Percentiles rank a stretch among this genome's conserved stretches.
phyloP scores from a whole-genome alignment of 92 coral and sea anemone genomes.

The Metridium senile region DNA sequence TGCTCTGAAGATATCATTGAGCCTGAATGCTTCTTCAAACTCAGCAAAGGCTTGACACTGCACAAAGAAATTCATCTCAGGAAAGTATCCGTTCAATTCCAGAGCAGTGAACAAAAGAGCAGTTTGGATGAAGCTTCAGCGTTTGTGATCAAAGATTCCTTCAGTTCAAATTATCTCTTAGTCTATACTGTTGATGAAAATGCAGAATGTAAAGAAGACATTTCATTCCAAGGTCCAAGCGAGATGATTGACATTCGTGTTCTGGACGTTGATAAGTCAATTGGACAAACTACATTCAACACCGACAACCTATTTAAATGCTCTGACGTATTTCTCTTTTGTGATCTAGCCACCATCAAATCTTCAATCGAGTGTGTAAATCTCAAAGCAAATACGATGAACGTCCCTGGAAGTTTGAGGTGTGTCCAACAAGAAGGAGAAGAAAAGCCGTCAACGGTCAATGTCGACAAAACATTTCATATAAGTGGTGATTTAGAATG shows the following conservation, averaged over 20 bases:
- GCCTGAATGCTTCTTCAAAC: constrained; percentile 43
- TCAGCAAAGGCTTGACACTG: constrained; percentile 24
- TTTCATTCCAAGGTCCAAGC: constrained; percentile 45
- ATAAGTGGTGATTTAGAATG: constrained; percentile 50
- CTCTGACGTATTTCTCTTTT: constrained; percentile 39
- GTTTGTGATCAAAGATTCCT: constrained; percentile 43
- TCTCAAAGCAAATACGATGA: constrained; percentile 35
- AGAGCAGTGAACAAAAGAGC: constrained; percentile 32
- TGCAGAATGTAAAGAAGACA: constrained; percentile 19
- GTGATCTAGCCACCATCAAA: constrained; percentile 47
- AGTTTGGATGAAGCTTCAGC: constrained; percentile 7
- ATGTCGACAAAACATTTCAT: constrained; percentile 32
- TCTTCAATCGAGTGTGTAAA: constrained; percentile 48
- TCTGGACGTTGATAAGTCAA: constrained; percentile 49
- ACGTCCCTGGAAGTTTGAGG: constrained; percentile 46
- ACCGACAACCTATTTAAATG: constrained; percentile 44
- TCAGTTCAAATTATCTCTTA: constrained; percentile 38
- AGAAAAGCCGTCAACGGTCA: constrained; percentile 42
- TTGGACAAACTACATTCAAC: constrained; percentile 36
- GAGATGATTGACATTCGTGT: constrained; percentile 22
- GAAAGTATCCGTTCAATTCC: constrained; percentile 35
- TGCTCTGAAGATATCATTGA: constrained; percentile 32
- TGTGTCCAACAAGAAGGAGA: constrained; percentile 38
- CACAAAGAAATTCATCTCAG: constrained; percentile 46
- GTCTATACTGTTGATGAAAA: constrained; percentile 4